Evolutionary conservation across 2,797 vertebrate genomes (phyloP).

Genomic region (Gallinago stenura): DNA sequence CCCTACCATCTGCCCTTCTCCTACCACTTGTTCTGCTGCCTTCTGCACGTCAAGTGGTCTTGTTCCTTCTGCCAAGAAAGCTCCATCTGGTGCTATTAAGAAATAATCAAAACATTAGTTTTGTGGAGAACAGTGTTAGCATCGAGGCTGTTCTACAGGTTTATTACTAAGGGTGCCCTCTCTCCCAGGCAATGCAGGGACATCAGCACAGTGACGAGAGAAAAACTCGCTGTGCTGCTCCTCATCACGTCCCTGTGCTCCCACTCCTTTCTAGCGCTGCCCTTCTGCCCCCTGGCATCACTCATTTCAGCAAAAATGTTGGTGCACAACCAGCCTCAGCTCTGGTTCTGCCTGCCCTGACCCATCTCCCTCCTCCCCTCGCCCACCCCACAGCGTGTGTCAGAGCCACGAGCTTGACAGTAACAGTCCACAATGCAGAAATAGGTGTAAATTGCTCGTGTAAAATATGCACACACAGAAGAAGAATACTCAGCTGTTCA

Average conservation of each 20-base stretch:
- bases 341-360: neutral
- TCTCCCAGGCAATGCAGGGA: neutral
- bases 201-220: neutral
- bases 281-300: neutral
- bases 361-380: neutral
- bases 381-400: neutral
- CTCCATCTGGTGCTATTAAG: conserved; percentile 27
- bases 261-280: neutral
- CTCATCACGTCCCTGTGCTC: neutral
- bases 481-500: neutral
- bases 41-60: neutral
- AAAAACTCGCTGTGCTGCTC: neutral
- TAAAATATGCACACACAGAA: neutral
- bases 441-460: neutral
- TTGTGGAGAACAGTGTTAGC: neutral
- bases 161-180: neutral
- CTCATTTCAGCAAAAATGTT: neutral
- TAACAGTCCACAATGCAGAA: neutral
- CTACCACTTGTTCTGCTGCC: neutral
- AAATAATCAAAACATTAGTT: conserved; percentile 23
- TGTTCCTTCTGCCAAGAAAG: neutral
- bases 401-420: neutral
- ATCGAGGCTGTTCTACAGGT: neutral
- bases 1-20: neutral
- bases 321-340: neutral